Percentiles rank a stretch among this genome's conserved stretches.
Evolutionary conservation across 2,797 vertebrate species (phyloP).

Genomic region (Arremon aurantiirostris): DNA sequence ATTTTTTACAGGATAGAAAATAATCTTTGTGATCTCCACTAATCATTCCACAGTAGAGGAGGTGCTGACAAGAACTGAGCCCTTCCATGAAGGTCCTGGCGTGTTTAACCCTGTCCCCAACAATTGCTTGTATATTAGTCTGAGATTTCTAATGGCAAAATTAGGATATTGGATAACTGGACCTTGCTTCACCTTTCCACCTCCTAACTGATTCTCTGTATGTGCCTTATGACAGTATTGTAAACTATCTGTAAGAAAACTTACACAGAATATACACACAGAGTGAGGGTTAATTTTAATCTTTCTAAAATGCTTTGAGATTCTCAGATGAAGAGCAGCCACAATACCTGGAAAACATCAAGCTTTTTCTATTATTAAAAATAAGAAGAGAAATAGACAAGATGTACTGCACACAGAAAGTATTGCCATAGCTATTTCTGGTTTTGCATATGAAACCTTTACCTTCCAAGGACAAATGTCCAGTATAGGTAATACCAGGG

Average conservation of each 20-base stretch:
- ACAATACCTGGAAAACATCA: constrained; percentile 27
- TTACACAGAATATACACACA: background rate
- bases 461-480: background rate
- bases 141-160: background rate
- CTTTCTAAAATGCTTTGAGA: constrained; percentile 17
- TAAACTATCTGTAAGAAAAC: constrained; percentile 7
- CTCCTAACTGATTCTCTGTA: background rate
- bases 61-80: background rate
- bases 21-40: background rate
- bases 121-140: background rate
- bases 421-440: background rate
- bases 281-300: constrained; percentile 27
- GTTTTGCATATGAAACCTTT: background rate
- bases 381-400: background rate
- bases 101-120: background rate
- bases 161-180: background rate
- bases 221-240: background rate
- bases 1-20: background rate
- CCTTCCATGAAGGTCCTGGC: background rate
- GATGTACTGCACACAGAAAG: background rate
- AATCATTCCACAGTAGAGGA: background rate
- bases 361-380: background rate
- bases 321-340: constrained; percentile 18
- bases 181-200: background rate
- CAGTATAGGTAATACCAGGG: background rate